Conservation (phyloP, 2,888 invertebrate genomes). For the Agrochola circellaris region DNA sequence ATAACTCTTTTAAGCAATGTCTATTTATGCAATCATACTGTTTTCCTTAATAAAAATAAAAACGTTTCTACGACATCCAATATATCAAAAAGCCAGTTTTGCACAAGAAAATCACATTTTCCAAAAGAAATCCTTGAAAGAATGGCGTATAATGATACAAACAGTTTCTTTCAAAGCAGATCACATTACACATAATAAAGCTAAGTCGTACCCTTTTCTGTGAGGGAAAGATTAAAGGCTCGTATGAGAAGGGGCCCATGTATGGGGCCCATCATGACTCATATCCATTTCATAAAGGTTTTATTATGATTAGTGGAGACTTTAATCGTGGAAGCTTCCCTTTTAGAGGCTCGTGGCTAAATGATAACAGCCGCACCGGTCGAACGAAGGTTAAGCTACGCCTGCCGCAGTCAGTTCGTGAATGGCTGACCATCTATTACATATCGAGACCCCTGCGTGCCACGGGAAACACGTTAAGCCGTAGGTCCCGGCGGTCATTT, state of each 20-base stretch:
- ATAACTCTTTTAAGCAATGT: background rate
- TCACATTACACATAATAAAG: slow-evolving; percentile 33
- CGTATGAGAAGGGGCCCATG: background rate
- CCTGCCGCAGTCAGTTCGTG: too few relatives aligned
- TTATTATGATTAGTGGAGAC: slow-evolving; percentile 11
- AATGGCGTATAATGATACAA: slow-evolving; percentile 36
- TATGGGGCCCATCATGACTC: slow-evolving; percentile 2
- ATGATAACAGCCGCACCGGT: too few relatives aligned
- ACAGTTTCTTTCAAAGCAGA: slow-evolving; percentile 31
- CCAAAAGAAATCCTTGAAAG: slow-evolving; percentile 1
- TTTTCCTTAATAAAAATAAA: background rate
- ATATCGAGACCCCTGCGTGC: too few relatives aligned
- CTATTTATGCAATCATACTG: background rate
- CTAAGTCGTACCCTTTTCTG: slow-evolving; percentile 9
- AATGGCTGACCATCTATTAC: too few relatives aligned
- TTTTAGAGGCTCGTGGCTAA: background rate
- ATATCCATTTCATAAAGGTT: slow-evolving; percentile 15
- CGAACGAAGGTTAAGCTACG: too few relatives aligned
- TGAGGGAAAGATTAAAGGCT: slow-evolving; percentile 42
- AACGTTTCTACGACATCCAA: background rate
- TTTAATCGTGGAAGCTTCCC: background rate
- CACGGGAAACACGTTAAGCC: too few relatives aligned
- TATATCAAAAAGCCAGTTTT: background rate
- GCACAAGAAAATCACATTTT: background rate
- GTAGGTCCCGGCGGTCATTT: too few relatives aligned